Evolutionary conservation across 1,140 invertebrate species (phyloP).

Genomic region (Acromyrmex charruanus): DNA sequence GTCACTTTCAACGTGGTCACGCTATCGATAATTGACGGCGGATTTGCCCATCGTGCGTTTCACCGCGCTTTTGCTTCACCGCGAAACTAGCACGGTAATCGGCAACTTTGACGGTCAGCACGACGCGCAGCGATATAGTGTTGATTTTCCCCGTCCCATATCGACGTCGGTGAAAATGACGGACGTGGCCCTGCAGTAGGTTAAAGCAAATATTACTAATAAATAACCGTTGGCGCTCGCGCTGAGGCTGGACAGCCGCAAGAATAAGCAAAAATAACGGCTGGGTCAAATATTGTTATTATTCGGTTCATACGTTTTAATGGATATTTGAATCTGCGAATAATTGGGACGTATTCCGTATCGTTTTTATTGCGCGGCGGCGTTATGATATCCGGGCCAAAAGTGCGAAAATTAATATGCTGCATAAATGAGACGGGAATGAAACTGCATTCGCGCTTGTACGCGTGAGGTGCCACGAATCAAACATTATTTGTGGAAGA

Average conservation of each 20-base stretch:
- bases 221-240: slow-evolving; percentile 19
- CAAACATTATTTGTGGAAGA: slow-evolving; percentile 54
- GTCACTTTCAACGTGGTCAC: slow-evolving; percentile 27
- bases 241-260: background rate
- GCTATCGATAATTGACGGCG: slow-evolving; percentile 60
- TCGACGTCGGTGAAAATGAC: slow-evolving; percentile 40
- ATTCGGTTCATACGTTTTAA: slow-evolving; percentile 33
- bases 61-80: slow-evolving; percentile 41
- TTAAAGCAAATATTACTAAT: slow-evolving; percentile 54
- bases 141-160: slow-evolving; percentile 34
- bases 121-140: slow-evolving; percentile 15
- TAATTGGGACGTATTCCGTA: slow-evolving; percentile 48
- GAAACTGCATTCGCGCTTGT: background rate
- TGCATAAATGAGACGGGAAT: slow-evolving; percentile 15
- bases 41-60: slow-evolving; percentile 28
- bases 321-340: slow-evolving; percentile 38
- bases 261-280: slow-evolving; percentile 39
- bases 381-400: background rate
- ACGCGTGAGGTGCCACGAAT: slow-evolving; percentile 18
- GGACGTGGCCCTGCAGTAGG: background rate
- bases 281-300: slow-evolving; percentile 26
- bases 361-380: slow-evolving; percentile 21
- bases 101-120: slow-evolving; percentile 48
- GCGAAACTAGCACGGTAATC: slow-evolving; percentile 53
- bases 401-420: slow-evolving; percentile 54